These are phyloP conservation scores for Echinometra lucunter DNA, from an alignment of 53 echinoderm and acorn worm genomes.

Conservation along the genomic window DNA sequence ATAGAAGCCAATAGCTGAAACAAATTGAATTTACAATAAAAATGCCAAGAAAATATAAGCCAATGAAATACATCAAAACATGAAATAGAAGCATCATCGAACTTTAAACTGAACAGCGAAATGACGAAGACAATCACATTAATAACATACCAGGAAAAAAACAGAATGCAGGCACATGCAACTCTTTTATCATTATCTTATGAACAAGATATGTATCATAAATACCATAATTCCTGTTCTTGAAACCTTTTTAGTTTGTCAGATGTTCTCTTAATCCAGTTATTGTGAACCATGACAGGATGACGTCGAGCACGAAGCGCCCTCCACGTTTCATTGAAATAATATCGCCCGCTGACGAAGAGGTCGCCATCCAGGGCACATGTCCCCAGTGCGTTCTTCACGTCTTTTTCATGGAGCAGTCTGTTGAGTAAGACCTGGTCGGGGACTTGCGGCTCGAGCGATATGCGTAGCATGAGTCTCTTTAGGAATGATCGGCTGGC, in stretches of 20 bases:
- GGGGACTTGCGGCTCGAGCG: constrained; percentile 1
- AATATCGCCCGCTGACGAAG: constrained; percentile 79
- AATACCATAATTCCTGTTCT: constrained; percentile 56
- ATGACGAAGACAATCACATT: too few species aligned
- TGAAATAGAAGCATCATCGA: too few species aligned
- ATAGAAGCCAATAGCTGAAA: too few species aligned
- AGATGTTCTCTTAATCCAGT: constrained; percentile 75
- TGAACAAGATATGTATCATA: background rate
- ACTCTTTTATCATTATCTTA: too few species aligned
- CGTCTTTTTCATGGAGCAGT: background rate
- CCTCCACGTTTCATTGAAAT: constrained; percentile 69
- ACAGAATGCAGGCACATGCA: too few species aligned
- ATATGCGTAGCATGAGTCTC: constrained; percentile 63
- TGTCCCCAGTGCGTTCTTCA: background rate
- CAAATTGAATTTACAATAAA: too few species aligned
- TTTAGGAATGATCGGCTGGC: constrained; percentile 65
- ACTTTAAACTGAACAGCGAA: too few species aligned
- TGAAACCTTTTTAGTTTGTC: constrained; percentile 75
- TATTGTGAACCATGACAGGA: constrained; percentile 84
- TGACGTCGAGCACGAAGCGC: background rate
- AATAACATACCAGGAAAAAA: too few species aligned
- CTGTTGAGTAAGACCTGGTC: constrained; percentile 36
- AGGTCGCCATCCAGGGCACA: constrained; percentile 49
- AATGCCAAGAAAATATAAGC: too few species aligned
- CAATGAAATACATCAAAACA: too few species aligned